A percentile compares a stretch with the other conserved stretches of the same genome.
These are phyloP conservation scores for Xenops minutus DNA, from an alignment of 2,797 vertebrate species.

Conservation along the genomic window DNA sequence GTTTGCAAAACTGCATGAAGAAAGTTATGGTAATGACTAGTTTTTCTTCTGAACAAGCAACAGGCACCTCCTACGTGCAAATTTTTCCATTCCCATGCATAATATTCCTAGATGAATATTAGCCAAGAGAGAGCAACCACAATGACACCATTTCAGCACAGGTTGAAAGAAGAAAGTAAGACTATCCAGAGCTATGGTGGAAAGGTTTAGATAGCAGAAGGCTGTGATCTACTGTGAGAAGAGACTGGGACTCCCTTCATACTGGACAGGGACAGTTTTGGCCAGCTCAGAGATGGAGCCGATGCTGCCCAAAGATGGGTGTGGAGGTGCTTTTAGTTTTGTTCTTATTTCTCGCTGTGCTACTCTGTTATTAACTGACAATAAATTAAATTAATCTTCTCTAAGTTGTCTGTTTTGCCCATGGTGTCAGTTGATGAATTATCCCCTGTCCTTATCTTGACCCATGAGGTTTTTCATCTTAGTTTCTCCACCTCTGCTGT, in stretches of 20 bases:
- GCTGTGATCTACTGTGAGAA: not conserved
- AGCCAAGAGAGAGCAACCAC: not conserved
- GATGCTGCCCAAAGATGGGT: not conserved
- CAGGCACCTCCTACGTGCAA: not conserved
- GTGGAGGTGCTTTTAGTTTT: not conserved
- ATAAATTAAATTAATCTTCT: not conserved
- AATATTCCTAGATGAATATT: not conserved
- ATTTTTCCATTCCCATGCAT: not conserved
- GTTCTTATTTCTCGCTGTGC: not conserved
- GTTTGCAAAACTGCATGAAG: not conserved
- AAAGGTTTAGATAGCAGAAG: not conserved
- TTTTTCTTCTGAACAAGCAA: not conserved
- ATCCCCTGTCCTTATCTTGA: not conserved
- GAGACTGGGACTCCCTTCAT: rapidly evolving
- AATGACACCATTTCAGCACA: not conserved
- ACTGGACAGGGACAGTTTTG: not conserved
- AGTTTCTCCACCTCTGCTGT: not conserved
- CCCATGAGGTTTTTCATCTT: not conserved
- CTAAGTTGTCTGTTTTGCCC: not conserved
- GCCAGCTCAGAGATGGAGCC: not conserved
- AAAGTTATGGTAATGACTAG: not conserved
- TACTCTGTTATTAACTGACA: not conserved
- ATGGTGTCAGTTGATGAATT: not conserved
- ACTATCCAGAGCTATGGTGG: not conserved
- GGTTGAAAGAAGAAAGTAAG: not conserved